A percentile compares a stretch with the other conserved stretches of the same genome.
These are phyloP conservation scores for Neostethus bicornis DNA, from an alignment of 2,797 vertebrate genomes.

Conservation along the genomic window DNA sequence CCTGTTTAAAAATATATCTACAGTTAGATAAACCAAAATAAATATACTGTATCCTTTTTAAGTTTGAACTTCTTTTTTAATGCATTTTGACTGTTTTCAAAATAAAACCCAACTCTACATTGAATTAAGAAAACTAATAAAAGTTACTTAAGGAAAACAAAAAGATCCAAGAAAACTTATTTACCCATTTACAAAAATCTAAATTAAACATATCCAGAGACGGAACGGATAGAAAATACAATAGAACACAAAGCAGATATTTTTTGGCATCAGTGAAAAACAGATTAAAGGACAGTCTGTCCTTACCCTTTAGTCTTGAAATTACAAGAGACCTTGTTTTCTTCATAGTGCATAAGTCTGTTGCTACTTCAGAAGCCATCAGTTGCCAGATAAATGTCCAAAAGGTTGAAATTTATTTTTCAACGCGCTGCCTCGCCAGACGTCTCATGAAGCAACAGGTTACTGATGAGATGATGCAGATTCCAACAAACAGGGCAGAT, in stretches of 20 bases:
- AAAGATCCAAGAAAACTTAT: background rate
- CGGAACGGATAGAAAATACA: conserved; percentile 52
- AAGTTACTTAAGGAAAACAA: conserved; percentile 7
- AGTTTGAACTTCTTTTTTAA: background rate
- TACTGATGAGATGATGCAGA: conserved; percentile 83
- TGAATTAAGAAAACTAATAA: conserved; percentile 4
- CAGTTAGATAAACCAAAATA: background rate
- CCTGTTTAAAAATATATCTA: background rate
- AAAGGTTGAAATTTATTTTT: conserved; percentile 58
- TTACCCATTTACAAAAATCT: conserved; percentile 10
- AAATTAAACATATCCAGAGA: conserved; percentile 9
- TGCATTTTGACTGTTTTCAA: conserved; percentile 1
- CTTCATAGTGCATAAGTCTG: background rate
- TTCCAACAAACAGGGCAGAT: conserved; percentile 85
- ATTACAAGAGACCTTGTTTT: conserved; percentile 9
- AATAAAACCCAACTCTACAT: background rate
- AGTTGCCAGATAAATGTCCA: conserved; percentile 1
- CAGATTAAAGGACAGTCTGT: conserved; percentile 32
- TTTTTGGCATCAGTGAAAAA: conserved; percentile 60
- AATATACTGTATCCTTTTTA: background rate
- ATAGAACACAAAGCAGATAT: conserved; percentile 47
- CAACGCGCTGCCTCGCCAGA: conserved; percentile 74
- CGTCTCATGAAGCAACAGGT: conserved; percentile 92
- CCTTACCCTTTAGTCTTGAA: background rate
- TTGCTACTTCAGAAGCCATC: background rate